phyloP scores from a whole-genome alignment of 2,797 vertebrate species.

The Buceros bicornis region DNA sequence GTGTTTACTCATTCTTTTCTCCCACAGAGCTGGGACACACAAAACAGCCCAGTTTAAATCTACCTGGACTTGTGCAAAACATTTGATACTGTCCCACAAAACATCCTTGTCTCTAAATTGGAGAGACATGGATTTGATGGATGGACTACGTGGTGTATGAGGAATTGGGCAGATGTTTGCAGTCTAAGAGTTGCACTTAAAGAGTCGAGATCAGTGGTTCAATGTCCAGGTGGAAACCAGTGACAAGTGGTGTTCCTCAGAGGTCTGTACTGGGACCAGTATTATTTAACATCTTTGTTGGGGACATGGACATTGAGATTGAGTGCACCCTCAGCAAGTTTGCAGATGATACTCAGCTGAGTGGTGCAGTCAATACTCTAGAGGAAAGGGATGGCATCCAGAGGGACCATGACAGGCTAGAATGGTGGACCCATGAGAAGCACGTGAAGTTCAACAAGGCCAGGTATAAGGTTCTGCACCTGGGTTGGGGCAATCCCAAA shows the following conservation, averaged over 20 bases:
- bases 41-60: not conserved
- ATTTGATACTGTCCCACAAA: not conserved
- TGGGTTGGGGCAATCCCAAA: not conserved
- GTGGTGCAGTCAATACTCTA: not conserved
- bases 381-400: not conserved
- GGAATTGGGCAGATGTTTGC: not conserved
- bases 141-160: not conserved
- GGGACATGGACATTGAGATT: not conserved
- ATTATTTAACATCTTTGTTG: not conserved
- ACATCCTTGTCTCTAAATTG: not conserved
- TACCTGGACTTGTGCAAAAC: not conserved
- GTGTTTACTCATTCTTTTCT: not conserved
- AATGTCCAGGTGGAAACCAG: not conserved
- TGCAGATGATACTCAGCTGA: not conserved
- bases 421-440: accelerated
- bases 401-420: not conserved
- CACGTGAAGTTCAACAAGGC: not conserved
- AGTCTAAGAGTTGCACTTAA: not conserved
- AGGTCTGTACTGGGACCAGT: not conserved
- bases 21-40: not conserved
- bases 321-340: not conserved
- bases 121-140: too few species aligned
- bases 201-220: not conserved
- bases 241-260: not conserved
- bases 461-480: not conserved